Conservation (phyloP, 2,113 vertebrate genomes). For the Phylloscopus trochiloides region DNA sequence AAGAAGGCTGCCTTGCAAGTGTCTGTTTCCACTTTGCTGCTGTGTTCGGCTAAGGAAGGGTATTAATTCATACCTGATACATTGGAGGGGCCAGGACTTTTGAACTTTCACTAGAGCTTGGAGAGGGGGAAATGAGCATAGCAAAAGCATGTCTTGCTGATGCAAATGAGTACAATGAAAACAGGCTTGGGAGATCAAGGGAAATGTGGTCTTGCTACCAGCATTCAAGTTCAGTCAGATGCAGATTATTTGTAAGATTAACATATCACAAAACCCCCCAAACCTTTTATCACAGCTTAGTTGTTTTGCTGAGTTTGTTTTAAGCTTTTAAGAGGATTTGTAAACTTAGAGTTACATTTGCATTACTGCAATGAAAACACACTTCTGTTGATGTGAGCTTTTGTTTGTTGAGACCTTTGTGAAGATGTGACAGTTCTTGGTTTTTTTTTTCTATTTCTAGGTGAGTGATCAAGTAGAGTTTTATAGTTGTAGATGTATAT, state of each 20-base stretch:
- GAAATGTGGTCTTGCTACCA: not conserved
- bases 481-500: not conserved
- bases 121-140: constrained; percentile 66
- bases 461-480: not conserved
- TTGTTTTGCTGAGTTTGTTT: not conserved
- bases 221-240: not conserved
- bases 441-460: not conserved
- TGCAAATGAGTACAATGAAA: constrained; percentile 57
- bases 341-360: not conserved
- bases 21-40: constrained; percentile 84
- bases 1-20: constrained; percentile 59
- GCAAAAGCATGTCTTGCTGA: constrained; percentile 63
- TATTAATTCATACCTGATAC: constrained; percentile 82
- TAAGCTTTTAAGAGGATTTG: constrained; percentile 1
- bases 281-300: not conserved
- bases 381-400: not conserved
- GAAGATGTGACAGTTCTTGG: not conserved
- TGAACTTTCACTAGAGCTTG: constrained; percentile 70
- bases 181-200: constrained; percentile 34
- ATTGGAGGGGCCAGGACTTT: constrained; percentile 68
- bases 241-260: constrained; percentile 44
- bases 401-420: not conserved
- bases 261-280: not conserved
- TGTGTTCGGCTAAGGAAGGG: constrained; percentile 74
- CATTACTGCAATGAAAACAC: not conserved